A percentile compares a stretch with the other conserved stretches of the same genome.
Conservation (phyloP, 1,140 invertebrate species). For the Plectus sambesii region DNA sequence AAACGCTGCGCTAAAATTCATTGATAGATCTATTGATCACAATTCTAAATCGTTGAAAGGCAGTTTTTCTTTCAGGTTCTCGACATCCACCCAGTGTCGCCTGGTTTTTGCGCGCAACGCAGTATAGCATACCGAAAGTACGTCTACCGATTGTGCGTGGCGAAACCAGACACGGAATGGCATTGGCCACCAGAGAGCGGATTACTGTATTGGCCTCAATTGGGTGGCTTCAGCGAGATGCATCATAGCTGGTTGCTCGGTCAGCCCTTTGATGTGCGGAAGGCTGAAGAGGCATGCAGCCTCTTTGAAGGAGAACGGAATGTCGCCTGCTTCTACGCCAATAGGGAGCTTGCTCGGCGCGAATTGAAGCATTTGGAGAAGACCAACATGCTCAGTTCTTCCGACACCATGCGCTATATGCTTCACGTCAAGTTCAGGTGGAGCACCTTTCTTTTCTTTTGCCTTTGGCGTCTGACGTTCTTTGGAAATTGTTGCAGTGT, state of each 20-base stretch:
- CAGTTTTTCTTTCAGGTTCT: conserved; percentile 20
- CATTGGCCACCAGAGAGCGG: conserved; percentile 7
- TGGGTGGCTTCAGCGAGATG: conserved; percentile 23
- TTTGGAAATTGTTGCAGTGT: too few relatives aligned
- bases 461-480: too few relatives aligned
- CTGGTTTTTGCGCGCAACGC: conserved; percentile 23
- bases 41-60: too few relatives aligned
- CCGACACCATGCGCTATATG: conserved; percentile 19
- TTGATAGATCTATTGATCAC: too few relatives aligned
- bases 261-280: conserved; percentile 22
- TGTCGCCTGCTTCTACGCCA: conserved; percentile 36
- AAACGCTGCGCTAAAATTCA: too few relatives aligned
- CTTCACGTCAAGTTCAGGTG: conserved; percentile 14
- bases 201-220: too few relatives aligned
- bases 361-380: conserved; percentile 26
- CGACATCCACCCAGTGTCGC: conserved; percentile 27
- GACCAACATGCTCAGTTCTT: conserved; percentile 12
- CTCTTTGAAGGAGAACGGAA: conserved; percentile 24
- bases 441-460: too few relatives aligned
- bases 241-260: conserved; percentile 30
- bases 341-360: too few relatives aligned
- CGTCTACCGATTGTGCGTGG: conserved; percentile 30
- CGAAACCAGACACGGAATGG: conserved; percentile 7
- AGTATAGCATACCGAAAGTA: conserved; percentile 32
- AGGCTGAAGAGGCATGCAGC: conserved; percentile 13